These are phyloP conservation scores for Aphodius sticticus DNA, from an alignment of 2,888 invertebrate genomes.

Conservation along the genomic window DNA sequence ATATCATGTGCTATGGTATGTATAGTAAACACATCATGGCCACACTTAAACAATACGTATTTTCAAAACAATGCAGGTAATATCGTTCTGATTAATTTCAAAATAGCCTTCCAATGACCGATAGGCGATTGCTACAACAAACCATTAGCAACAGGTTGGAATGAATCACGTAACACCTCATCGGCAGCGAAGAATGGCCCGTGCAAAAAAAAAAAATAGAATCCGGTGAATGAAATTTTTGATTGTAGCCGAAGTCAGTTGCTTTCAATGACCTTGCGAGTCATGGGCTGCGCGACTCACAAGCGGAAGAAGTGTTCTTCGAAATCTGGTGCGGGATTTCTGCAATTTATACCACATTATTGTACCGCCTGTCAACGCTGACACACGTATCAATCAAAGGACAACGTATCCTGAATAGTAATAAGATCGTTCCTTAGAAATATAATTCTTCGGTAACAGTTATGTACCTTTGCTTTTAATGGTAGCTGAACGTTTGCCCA, in stretches of 20 bases:
- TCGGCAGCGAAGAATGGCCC: neutral
- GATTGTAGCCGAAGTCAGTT: neutral
- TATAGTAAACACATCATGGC: neutral
- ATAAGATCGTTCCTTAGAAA: neutral
- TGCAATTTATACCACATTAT: neutral
- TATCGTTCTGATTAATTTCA: neutral
- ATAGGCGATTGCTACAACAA: neutral
- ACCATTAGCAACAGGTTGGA: neutral
- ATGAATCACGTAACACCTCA: conserved; percentile 4
- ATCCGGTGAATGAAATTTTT: neutral
- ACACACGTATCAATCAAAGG: neutral
- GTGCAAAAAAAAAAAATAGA: neutral
- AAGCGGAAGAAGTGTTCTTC: neutral
- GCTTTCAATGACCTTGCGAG: neutral
- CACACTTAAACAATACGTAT: neutral
- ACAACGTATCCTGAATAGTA: neutral
- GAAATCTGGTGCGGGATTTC: neutral
- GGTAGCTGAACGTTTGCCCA: neutral
- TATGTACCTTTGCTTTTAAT: neutral
- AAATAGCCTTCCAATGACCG: neutral
- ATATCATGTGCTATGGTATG: neutral
- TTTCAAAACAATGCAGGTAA: neutral
- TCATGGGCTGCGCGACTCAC: neutral
- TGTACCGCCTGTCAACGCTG: neutral
- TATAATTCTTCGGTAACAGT: conserved; percentile 4